Base-by-base conservation (phyloP, 2,797 vertebrate species). In the Lemur catta region DNA sequence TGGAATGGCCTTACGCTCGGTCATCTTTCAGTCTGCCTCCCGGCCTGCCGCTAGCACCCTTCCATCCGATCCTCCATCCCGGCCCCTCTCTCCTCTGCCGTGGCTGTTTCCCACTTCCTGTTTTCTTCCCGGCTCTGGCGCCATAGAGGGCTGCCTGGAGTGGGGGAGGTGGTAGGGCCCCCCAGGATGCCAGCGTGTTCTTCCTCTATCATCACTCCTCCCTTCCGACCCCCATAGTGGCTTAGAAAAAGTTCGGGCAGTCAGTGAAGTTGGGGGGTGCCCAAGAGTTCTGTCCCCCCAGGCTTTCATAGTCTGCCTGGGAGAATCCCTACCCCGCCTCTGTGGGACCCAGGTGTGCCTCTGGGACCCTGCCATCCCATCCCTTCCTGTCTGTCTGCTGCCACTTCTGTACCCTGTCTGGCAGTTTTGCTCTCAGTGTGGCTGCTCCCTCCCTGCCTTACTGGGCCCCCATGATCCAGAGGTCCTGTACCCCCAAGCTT, bases 131-230 rank as follows among this genome's bases (percentile, higher is more conserved):
- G 96, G 96, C 96, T 89, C 97, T 98, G 95, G 98, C 98, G 98
- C 98, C 98, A 98, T 96, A 97, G 82, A 98, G 93, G 98, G 98
- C 98, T 97, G 97, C 98, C 98, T 98, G 98, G 97, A 98, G 98
- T 98, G 98, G 98, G 98, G 98, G 98, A 98, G 96, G 97, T 96
- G 95, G 92, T 93, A 65, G 92, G 91, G 72, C 91, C 97, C 97
- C 95, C 97, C 95, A 80, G 84, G 87, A 97, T 94, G 93, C 85
- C 67, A 3, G 61, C 38, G 11, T 69, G 86, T 69, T 93, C 78
- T 93, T 95, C 82, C 96, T 95, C 52, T 92, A 41, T 41, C 48
- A 67, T 46, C 75, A n/a, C 89, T 2, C 79, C 57, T 90, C 92
- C 94, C 59, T 76, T 80, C 95, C 78, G 67, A 93, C 82, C 80